Evolutionary conservation across 2,113 vertebrate genomes (phyloP), one percentile per base, ranked within the genome.

Genomic region (Dasypus novemcinctus): DNA sequence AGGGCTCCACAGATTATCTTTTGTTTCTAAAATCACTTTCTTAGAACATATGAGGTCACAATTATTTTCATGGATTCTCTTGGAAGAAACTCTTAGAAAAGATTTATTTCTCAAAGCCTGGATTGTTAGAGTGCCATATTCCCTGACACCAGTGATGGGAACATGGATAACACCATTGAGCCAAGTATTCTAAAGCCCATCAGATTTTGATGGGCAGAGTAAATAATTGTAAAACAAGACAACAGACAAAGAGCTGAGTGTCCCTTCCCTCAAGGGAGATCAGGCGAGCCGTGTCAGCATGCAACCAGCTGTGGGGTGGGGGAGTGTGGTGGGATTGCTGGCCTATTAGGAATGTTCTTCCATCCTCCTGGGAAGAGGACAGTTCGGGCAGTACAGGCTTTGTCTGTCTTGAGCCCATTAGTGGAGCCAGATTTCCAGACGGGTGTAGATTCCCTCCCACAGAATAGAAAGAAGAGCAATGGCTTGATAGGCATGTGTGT

Each of bases 161-260:
- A 94, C 57, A 18, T 86, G 89, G 95, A 49, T 96, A 31, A 78
- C 1, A 3, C 41, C n/a, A 93, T 94, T 96, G 98, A 98, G 96
- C 49, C 85, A 96, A 97, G 81, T 29, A 6, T 91, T 66, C 66
- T 94, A 57, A 95, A 93, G 80, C 90, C 87, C 84, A 33, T 75
- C 9, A 1, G 23, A 63, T 95, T 97, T 21, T 43, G 17, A 23
- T 36, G 49, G 78, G 93, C 94, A 95, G 49, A 97, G 98, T 98
- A 98, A 99, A 99, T 98, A 98, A 98, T 98, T 98, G 98, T 98
- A 97, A 98, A 98, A 98, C 97, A 98, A 98, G 97, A 90, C 63
- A 52, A 83, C 23, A 92, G 98, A 98, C 98, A 98, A 98, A 98
- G 98, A 95, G 93, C 97, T 86, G 97, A 95, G 97, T 98, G 97